Evolutionary conservation across 1,140 invertebrate species (phyloP), one percentile per base, ranked within the genome.

Genomic region (Psix sp.): DNA sequence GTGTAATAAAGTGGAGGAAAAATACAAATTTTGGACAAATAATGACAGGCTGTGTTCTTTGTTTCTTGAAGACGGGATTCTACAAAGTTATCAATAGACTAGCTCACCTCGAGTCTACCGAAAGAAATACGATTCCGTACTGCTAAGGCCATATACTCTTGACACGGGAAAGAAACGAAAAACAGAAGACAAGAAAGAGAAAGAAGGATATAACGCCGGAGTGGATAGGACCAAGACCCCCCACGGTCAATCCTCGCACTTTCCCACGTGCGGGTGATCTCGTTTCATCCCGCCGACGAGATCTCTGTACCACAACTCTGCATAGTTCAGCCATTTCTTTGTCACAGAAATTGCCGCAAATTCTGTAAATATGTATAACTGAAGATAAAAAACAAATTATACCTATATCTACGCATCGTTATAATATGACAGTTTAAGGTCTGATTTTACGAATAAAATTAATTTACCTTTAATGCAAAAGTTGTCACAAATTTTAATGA

Each of bases 201-300:
- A 72, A 59, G 67, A 77, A 48, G 75, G 78, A 76, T 20, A 57
- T 68, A 67, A 74, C 74, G 42, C 46, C 63, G 42, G 76, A 68
- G 57, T 76, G 75, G 79, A 80, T 78, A 81, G 78, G 73, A 78
- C 75, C 74, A 76, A 68, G 84, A 83, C 82, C 83, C 81, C 83
- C 83, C 83, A 84, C 83, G 80, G 84, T 79, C 78, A 77, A 77
- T 81, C 76, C 82, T 86, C 82, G 82, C 84, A 86, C 83, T 86
- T 85, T 85, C 84, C 84, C 85, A 85, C 84, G 83, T 86, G 82
- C 82, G 84, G 84, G 84, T 85, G 84, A 86, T 85, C 84, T 75
- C 79, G 82, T 86, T 86, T 86, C 79, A 85, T 85, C 84, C 79
- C 79, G 77, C 83, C 83, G 83, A 81, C 83, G 66, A 78, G 67